phyloP scores from a whole-genome alignment of 2,888 invertebrate genomes.

The Scaptomyza reducta region DNA sequence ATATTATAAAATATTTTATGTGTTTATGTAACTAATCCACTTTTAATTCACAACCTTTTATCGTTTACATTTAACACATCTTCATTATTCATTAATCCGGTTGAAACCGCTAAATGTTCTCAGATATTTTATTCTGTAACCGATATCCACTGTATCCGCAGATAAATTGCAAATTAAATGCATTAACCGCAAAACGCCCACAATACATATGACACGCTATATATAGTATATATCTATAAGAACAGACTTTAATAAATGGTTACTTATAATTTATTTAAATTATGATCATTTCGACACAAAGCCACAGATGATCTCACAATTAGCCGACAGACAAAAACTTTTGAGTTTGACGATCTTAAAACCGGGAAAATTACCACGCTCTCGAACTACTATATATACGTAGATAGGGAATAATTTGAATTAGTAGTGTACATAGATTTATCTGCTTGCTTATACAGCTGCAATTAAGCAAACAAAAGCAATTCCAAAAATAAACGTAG shows the following conservation, averaged over 20 bases:
- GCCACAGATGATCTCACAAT: constrained; percentile 64
- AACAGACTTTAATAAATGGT: constrained; percentile 7
- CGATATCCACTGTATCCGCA: constrained; percentile 33
- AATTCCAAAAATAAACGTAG: constrained; percentile 3
- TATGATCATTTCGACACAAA: constrained; percentile 29
- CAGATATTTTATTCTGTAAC: constrained; percentile 15
- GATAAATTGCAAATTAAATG: constrained; percentile 44
- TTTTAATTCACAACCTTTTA: neutral
- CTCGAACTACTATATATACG: neutral
- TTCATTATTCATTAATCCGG: constrained; percentile 7
- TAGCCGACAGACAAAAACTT: constrained; percentile 28
- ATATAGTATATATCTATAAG: constrained; percentile 4
- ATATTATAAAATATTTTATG: too few relatives aligned
- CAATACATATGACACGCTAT: constrained; percentile 12
- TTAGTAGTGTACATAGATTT: constrained; percentile 52
- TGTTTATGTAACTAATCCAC: neutral
- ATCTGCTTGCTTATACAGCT: constrained; percentile 23
- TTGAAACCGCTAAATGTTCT: constrained; percentile 6
- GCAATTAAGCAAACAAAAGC: constrained; percentile 39
- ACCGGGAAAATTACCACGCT: constrained; percentile 14
- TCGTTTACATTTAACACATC: constrained; percentile 1
- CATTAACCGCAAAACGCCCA: constrained; percentile 61
- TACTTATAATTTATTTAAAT: constrained; percentile 52
- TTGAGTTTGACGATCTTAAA: constrained; percentile 17
- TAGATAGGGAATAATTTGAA: constrained; percentile 17